These are phyloP conservation scores for Microctonus brassicae DNA, from an alignment of 2,888 invertebrate genomes.

Conservation along the genomic window DNA sequence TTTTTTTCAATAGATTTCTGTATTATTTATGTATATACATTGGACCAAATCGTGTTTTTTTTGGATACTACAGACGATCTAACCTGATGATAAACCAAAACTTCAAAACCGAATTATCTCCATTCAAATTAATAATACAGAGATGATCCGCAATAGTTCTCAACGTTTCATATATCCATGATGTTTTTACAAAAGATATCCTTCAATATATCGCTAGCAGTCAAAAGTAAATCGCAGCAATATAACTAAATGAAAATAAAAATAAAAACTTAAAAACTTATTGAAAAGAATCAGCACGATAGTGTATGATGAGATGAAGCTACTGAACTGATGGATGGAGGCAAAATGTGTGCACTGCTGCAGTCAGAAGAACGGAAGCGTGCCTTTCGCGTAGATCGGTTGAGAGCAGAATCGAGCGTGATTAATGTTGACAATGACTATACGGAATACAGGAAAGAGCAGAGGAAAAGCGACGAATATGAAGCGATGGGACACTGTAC, in stretches of 20 bases:
- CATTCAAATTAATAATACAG: too few relatives aligned
- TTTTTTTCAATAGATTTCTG: not conserved
- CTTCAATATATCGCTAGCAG: not conserved
- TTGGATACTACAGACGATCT: too few relatives aligned
- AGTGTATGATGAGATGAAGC: too few relatives aligned
- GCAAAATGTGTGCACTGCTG: not conserved
- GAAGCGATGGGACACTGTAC: not conserved
- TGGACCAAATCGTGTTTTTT: too few relatives aligned
- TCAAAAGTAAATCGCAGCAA: conserved; percentile 11
- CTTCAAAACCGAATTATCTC: too few relatives aligned
- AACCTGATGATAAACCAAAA: too few relatives aligned
- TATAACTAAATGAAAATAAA: not conserved
- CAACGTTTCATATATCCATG: too few relatives aligned
- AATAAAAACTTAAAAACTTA: not conserved
- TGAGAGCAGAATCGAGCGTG: conserved; percentile 37
- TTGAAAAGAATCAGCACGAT: not conserved
- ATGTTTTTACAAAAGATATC: too few relatives aligned
- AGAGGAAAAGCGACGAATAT: conserved; percentile 12
- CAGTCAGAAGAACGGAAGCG: conserved; percentile 26
- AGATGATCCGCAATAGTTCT: too few relatives aligned
- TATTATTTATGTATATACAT: not conserved
- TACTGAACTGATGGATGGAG: not conserved
- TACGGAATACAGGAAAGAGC: conserved; percentile 11
- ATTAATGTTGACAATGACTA: conserved; percentile 48
- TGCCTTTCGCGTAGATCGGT: conserved; percentile 29